Base-by-base conservation (phyloP, 1,140 invertebrate species). In the Nasonia giraulti region DNA sequence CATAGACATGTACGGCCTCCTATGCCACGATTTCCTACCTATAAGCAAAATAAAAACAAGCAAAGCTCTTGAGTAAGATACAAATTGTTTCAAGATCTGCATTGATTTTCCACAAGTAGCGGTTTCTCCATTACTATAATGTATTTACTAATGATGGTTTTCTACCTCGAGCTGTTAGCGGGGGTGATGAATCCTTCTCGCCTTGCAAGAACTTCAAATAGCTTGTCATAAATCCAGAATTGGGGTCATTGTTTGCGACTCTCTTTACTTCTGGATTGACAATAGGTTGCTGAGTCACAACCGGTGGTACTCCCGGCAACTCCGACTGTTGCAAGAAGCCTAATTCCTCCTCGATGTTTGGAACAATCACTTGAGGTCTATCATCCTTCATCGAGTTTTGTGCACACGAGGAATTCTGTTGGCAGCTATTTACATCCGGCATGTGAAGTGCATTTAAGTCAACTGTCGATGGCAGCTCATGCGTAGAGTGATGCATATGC, bases 121-220 rank as follows among this genome's bases (percentile, higher is more conserved):
- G 2, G 14, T 3, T 55, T 31, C 6, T 20, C 10, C 12, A n/a
- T 55, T 23, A 12, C n/a, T 37, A 37, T 37, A 27, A 10, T n/a
- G 20, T 31, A 8, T 55, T 78, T 17, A 47, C 3, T 47, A n/a
- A 55, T 11, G 5, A 47, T n/a, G 27, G 2, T 76, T 17, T 44
- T 47, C 3, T 85, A 86, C 94, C 94, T 88, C 95, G 93, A 86
- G 94, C 93, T 74, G 94, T 93, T 17, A 96, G 95, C 50, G 96
- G 96, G n/a, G 96, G 96, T 87, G 96, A 96, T 55, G 95, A 95
- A 81, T 97, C 96, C 44, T 95, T 94, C 89, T 97, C 96, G 76
- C 96, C 96, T 93, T 97, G 96, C 87, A 97, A 92, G 92, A 97
- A 97, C 90, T 97, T 97, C 68, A 97, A 93, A 93, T 97, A 97